Conservation (phyloP, 2,888 invertebrate species). For the Acrobeloides nanus region DNA sequence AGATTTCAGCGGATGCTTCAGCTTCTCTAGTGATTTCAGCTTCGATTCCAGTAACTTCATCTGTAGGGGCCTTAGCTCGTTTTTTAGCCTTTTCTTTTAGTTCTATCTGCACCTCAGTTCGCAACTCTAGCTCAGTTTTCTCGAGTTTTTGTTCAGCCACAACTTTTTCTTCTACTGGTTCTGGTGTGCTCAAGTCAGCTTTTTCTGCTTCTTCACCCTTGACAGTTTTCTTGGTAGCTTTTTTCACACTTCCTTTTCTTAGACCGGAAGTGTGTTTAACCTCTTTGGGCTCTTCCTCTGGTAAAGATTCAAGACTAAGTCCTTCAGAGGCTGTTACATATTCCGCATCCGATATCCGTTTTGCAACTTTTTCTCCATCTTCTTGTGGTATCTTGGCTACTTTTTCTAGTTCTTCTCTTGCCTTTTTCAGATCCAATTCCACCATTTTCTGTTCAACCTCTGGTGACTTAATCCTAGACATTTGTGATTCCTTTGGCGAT, state of each 20-base stretch:
- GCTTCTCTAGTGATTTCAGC: conserved; percentile 4
- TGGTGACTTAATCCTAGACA: neutral
- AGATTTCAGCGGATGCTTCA: neutral
- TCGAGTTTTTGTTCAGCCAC: conserved; percentile 2
- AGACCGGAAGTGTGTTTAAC: neutral
- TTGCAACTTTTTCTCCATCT: conserved; percentile 7
- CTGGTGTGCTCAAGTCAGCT: neutral
- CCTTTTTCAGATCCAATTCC: conserved; percentile 8
- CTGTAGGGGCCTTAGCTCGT: neutral
- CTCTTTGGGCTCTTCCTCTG: neutral
- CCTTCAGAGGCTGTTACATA: neutral
- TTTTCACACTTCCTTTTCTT: neutral
- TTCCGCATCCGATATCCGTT: neutral
- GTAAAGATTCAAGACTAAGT: neutral
- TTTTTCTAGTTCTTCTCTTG: conserved; percentile 4
- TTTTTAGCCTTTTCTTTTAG: no score
- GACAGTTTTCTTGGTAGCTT: no score
- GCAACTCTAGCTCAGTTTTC: conserved; percentile 4
- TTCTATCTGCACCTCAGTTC: neutral
- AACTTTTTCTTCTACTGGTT: conserved; percentile 6
- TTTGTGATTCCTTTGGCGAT: no score
- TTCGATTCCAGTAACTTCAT: neutral
- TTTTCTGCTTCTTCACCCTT: conserved; percentile 6
- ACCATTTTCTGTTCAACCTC: neutral
- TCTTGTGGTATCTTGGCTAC: conserved; percentile 7